Conservation (phyloP, 2,797 vertebrate genomes). For the Holocentrus rufus region DNA sequence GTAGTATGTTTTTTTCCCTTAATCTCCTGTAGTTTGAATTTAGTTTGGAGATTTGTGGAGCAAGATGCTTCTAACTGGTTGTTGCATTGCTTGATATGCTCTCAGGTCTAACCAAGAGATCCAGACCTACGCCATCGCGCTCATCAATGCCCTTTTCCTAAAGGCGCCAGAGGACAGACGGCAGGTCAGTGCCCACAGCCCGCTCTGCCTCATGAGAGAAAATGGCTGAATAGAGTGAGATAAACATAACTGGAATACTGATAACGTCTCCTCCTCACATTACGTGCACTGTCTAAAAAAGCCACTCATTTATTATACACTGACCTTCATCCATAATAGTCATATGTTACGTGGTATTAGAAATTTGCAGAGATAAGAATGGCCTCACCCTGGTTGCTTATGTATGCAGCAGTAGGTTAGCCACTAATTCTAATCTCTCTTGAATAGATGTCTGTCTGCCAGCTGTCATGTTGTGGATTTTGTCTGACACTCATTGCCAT, state of each 20-base stretch:
- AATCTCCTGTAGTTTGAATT: not conserved
- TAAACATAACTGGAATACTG: conserved; percentile 32
- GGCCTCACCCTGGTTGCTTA: conserved; percentile 25
- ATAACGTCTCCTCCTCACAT: conserved; percentile 30
- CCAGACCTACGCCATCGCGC: conserved; percentile 97
- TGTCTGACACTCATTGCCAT: conserved; percentile 44
- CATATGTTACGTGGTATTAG: conserved; percentile 11
- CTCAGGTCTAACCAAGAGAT: conserved; percentile 99
- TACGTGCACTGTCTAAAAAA: conserved; percentile 24
- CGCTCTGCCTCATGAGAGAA: conserved; percentile 3
- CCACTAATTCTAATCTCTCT: conserved; percentile 37
- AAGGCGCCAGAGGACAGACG: conserved; percentile 97
- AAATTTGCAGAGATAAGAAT: conserved; percentile 28
- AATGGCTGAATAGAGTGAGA: conserved; percentile 19
- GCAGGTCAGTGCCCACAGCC: conserved; percentile 85
- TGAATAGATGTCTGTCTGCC: conserved; percentile 61
- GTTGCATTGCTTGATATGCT: conserved; percentile 61
- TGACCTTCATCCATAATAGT: conserved; percentile 15
- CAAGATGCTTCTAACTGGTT: conserved; percentile 83
- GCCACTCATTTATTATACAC: not conserved
- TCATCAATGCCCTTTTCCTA: conserved; percentile 98
- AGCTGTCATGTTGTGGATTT: conserved; percentile 59
- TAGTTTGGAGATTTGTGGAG: conserved; percentile 49
- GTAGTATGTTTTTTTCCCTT: conserved; percentile 6
- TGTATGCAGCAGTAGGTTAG: conserved; percentile 33